phyloP scores from a whole-genome alignment of 2,888 invertebrate genomes.

The Tanytarsus gracilentus region DNA sequence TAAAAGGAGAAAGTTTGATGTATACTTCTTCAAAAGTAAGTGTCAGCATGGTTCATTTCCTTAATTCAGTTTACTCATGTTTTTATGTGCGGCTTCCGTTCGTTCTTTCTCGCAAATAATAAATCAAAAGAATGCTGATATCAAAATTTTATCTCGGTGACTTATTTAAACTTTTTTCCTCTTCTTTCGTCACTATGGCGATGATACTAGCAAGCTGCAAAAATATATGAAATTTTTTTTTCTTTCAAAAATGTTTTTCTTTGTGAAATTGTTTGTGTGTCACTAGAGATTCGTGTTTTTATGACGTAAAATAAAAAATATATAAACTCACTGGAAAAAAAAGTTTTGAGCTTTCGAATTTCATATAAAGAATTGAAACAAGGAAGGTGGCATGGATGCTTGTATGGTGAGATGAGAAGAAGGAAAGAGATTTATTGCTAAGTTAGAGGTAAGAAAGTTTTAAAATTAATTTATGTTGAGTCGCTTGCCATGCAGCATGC shows the following conservation, averaged over 20 bases:
- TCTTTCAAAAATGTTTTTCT: background rate
- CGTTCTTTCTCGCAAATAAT: constrained; percentile 8
- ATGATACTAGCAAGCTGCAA: too few relatives aligned
- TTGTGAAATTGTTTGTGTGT: background rate
- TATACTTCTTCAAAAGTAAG: background rate
- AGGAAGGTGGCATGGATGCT: background rate
- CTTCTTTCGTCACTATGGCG: too few relatives aligned
- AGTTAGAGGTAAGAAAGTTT: background rate
- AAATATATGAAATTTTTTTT: background rate
- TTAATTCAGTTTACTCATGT: constrained; percentile 5
- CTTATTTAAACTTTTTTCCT: background rate
- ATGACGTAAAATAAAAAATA: constrained; percentile 8
- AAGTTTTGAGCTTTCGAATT: constrained; percentile 1
- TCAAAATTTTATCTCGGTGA: constrained; percentile 1
- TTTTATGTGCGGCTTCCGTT: constrained; percentile 1
- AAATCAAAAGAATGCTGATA: constrained; percentile 17
- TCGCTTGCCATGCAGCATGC: background rate
- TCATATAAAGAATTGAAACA: background rate
- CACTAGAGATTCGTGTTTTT: constrained; percentile 8
- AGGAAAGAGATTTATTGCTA: constrained; percentile 5
- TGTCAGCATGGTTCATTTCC: constrained; percentile 25
- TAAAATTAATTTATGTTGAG: background rate
- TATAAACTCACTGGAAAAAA: too few relatives aligned
- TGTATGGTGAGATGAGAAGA: background rate
- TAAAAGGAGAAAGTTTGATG: background rate